Evolutionary conservation across 2,888 invertebrate species (phyloP).

Genomic region (Melanostoma scalare): DNA sequence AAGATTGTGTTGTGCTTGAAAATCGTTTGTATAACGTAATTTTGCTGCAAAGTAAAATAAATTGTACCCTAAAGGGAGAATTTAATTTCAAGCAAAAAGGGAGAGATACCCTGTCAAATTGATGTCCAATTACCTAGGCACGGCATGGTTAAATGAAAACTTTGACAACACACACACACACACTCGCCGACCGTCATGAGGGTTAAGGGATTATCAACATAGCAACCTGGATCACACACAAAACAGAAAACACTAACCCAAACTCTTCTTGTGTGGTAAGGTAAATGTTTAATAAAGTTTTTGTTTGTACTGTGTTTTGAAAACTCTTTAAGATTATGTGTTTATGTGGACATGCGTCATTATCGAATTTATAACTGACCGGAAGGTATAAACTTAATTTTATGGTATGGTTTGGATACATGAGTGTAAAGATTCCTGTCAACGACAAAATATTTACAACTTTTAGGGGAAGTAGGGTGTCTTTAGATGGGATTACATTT

Average conservation of each 20-base stretch:
- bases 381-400: conserved; percentile 56
- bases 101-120: conserved; percentile 57
- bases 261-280: neutral
- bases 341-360: conserved; percentile 48
- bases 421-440: conserved; percentile 40
- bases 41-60: conserved; percentile 39
- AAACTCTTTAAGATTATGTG: conserved; percentile 40
- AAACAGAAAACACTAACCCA: conserved; percentile 5
- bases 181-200: conserved; percentile 10
- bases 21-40: conserved; percentile 49
- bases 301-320: conserved; percentile 41
- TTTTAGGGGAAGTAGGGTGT: conserved; percentile 35
- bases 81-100: conserved; percentile 48
- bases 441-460: conserved; percentile 27
- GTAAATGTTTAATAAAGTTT: conserved; percentile 52
- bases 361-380: conserved; percentile 64
- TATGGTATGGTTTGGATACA: conserved; percentile 8
- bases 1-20: conserved; percentile 33
- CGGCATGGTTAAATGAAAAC: conserved; percentile 36
- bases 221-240: conserved; percentile 21
- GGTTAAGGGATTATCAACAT: conserved; percentile 48
- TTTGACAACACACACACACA: conserved; percentile 37
- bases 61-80: conserved; percentile 54
- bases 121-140: conserved; percentile 66
- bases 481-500: conserved; percentile 13